Percentiles rank a stretch among this genome's conserved stretches.
Conservation (phyloP, 2,888 invertebrate species). For the Mesorhabditis belari region DNA sequence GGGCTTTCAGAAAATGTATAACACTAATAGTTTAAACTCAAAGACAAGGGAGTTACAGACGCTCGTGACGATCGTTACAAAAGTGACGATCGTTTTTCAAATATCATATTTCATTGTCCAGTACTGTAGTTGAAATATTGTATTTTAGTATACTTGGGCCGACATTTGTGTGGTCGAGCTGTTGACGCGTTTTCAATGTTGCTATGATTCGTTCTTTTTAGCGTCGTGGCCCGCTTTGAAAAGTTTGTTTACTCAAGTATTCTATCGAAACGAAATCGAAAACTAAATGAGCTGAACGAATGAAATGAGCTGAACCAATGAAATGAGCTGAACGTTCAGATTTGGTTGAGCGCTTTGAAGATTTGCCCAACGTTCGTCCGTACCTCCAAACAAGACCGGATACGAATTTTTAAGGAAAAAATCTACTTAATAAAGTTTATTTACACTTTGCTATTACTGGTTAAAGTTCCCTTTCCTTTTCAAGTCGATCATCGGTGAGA, state of each 20-base stretch:
- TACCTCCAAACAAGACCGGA: conserved; percentile 26
- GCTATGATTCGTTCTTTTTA: conserved; percentile 36
- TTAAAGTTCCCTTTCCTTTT: no score
- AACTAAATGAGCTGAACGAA: neutral
- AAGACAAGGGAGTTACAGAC: no score
- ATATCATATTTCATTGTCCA: no score
- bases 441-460: no score
- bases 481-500: no score
- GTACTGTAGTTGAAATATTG: neutral
- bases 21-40: no score
- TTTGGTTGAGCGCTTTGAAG: conserved; percentile 24
- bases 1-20: no score
- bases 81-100: no score
- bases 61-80: no score
- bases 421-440: no score
- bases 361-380: conserved; percentile 23
- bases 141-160: conserved; percentile 35
- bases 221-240: conserved; percentile 26
- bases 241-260: no score
- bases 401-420: conserved; percentile 15
- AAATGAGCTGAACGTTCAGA: no score
- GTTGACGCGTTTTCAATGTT: conserved; percentile 31
- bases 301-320: neutral
- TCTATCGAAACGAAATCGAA: neutral
- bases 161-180: conserved; percentile 39